These are phyloP conservation scores for Heterodera filipjevi DNA, from an alignment of 2,888 invertebrate genomes.

Conservation along the genomic window DNA sequence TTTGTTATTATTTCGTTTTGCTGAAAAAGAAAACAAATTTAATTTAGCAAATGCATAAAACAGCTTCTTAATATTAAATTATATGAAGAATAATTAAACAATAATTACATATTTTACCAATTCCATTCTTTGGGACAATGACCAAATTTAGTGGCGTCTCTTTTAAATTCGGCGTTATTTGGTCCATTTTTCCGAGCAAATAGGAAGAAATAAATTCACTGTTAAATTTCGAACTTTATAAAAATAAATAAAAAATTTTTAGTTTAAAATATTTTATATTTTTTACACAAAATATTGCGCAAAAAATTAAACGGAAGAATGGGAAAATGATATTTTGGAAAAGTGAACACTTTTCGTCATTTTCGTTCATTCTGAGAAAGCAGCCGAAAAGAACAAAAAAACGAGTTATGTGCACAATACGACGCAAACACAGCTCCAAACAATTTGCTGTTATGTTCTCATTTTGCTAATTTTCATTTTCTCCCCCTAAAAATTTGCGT, in stretches of 20 bases:
- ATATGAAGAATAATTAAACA: background rate
- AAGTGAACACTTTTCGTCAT: background rate
- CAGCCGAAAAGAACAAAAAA: no score
- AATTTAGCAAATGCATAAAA: no score
- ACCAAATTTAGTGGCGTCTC: background rate
- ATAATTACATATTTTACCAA: background rate
- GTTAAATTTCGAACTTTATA: no score
- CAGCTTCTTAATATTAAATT: no score
- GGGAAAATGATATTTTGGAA: background rate
- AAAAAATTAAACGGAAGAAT: background rate
- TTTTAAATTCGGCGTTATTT: background rate
- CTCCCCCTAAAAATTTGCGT: no score
- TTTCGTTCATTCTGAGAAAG: background rate
- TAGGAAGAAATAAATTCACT: background rate
- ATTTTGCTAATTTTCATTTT: no score
- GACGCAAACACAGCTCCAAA: no score
- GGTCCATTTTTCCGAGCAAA: background rate
- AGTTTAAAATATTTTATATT: background rate
- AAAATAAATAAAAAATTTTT: background rate
- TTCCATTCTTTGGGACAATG: background rate
- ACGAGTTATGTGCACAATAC: no score
- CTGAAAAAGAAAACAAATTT: no score
- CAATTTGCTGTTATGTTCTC: no score
- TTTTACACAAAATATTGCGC: background rate
- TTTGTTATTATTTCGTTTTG: background rate